Conservation (phyloP, 2,888 invertebrate genomes). For the Spatulosminthurus flaviceps region DNA sequence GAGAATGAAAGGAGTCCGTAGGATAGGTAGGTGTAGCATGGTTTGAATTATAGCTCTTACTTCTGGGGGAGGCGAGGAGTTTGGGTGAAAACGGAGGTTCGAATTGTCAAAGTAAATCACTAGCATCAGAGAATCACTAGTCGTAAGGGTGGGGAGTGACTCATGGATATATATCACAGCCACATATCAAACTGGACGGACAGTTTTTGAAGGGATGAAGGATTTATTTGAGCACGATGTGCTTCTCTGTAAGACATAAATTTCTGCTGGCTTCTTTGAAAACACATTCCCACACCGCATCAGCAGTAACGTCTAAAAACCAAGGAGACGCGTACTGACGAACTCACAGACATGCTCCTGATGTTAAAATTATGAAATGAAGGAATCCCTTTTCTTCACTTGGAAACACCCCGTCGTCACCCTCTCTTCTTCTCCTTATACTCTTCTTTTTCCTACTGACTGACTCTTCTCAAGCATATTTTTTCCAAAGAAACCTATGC, state of each 20-base stretch:
- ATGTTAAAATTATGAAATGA: conserved; percentile 50
- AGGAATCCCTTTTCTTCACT: conserved; percentile 49
- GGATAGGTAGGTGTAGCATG: conserved; percentile 48
- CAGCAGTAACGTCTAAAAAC: conserved; percentile 44
- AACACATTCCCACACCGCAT: conserved; percentile 50
- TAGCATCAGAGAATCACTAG: conserved; percentile 50
- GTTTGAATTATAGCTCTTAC: conserved; percentile 52
- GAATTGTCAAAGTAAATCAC: conserved; percentile 52
- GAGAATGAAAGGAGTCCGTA: conserved; percentile 48
- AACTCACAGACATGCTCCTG: conserved; percentile 47
- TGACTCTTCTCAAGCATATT: not conserved
- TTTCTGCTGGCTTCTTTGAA: conserved; percentile 49
- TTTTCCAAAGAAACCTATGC: not conserved
- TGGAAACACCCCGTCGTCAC: conserved; percentile 49
- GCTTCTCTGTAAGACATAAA: conserved; percentile 46
- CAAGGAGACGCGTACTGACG: conserved; percentile 34
- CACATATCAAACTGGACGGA: conserved; percentile 49
- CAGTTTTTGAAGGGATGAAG: conserved; percentile 50
- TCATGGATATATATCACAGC: conserved; percentile 50
- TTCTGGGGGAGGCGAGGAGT: conserved; percentile 47
- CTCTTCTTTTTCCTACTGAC: not conserved
- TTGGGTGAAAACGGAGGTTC: conserved; percentile 50
- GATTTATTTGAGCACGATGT: conserved; percentile 48
- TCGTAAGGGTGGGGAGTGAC: conserved; percentile 49
- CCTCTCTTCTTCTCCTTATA: conserved; percentile 28